Base-by-base conservation (phyloP, 2,888 invertebrate genomes). In the Andrena minutula region DNA sequence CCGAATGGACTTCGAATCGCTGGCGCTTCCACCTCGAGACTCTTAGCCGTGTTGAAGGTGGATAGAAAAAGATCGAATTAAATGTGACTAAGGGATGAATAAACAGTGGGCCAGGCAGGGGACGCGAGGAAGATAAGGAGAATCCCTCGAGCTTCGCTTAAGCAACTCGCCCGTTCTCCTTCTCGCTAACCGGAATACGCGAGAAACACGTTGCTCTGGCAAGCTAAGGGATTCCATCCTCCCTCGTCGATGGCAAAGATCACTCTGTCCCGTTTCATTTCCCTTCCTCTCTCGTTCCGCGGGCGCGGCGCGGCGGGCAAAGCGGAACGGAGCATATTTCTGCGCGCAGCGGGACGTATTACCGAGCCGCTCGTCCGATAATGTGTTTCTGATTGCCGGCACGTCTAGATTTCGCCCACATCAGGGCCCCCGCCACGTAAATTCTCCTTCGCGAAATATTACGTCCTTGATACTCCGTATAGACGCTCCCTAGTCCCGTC, bases 341-440 rank as follows among this genome's bases (percentile, higher is more conserved):
- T 88, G 86, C 88, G 80, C 91, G 80, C 90, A 92, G 91, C 91
- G 88, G 92, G 92, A 92, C 88, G 89, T 90, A 91, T 90, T 90
- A 91, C 89, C 86, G 71, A 78, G 68, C 85, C 88, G 90, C 85
- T 89, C 88, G 90, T 88, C 88, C 90, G 90, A 92, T 93, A 93
- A 93, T 93, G 93, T 89, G 90, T 93, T 93, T 93, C 91, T 93
- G 93, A 93, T 93, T 93, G 92, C 91, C 89, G 90, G 82, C 88
- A 83, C 85, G 89, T 89, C 89, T 91, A 88, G 90, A 89, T 77
- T 72, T 84, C 85, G 77, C 79, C 83, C 79, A 73, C 79, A 75
- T 58, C 64, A 70, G 47, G 60, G 51, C 83, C 69, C 47, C 41
- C 74, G 2, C 53, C 58, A 72, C 51, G 76, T 71, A 86, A 88